phyloP scores from a whole-genome alignment of 2,888 invertebrate genomes.

The Labia minor region DNA sequence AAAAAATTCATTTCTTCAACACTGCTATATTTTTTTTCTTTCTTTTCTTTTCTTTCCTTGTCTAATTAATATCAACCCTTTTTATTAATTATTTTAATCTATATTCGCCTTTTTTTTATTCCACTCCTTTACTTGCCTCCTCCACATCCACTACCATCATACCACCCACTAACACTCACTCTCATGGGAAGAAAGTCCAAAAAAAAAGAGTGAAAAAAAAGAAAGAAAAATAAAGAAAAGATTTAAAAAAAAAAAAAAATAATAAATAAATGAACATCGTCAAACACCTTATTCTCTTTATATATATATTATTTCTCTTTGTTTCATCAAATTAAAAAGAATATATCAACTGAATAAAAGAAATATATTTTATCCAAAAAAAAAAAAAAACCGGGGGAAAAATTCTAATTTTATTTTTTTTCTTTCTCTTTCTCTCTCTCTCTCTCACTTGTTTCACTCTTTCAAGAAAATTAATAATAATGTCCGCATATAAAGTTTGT shows the following conservation, averaged over 20 bases:
- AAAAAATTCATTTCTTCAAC: slow-evolving; percentile 1
- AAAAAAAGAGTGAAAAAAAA: neutral
- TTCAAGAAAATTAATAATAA: slow-evolving; percentile 4
- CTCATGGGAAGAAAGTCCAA: neutral
- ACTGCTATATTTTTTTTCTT: neutral
- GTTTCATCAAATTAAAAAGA: slow-evolving; percentile 13
- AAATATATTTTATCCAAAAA: neutral
- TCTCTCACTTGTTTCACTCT: too few relatives aligned
- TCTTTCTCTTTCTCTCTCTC: neutral
- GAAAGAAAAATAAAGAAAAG: neutral
- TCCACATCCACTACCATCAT: neutral
- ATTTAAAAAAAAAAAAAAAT: neutral
- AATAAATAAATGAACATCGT: slow-evolving; percentile 8
- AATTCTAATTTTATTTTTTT: neutral
- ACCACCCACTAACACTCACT: neutral
- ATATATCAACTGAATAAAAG: slow-evolving; percentile 3
- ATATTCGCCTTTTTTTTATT: neutral
- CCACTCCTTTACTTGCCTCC: too few relatives aligned
- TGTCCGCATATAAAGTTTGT: slow-evolving; percentile 5
- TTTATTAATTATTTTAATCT: slow-evolving; percentile 13
- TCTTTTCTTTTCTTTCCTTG: neutral
- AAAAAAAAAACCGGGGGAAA: too few relatives aligned
- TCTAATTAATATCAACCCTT: slow-evolving; percentile 13
- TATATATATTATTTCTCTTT: neutral
- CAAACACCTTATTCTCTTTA: neutral